phyloP scores from a whole-genome alignment of 1,140 invertebrate genomes.

The Dysdera silvatica region DNA sequence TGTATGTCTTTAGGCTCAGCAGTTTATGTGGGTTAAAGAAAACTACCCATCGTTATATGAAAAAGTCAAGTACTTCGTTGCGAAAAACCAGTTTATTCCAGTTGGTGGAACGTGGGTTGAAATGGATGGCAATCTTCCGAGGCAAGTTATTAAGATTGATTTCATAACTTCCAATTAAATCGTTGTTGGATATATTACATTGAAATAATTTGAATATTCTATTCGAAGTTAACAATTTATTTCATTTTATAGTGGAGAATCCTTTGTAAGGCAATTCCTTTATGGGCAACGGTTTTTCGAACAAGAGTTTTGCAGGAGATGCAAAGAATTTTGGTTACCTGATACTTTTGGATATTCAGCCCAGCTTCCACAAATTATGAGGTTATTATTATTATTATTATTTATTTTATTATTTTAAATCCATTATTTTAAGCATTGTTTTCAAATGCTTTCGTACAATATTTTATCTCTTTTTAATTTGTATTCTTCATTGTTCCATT shows the following conservation, averaged over 20 bases:
- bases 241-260: constrained; percentile 46
- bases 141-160: too few species aligned
- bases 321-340: constrained; percentile 52
- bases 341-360: constrained; percentile 55
- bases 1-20: constrained; percentile 47
- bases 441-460: neutral
- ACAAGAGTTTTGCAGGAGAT: constrained; percentile 47
- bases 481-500: neutral
- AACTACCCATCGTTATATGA: constrained; percentile 47
- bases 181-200: neutral
- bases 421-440: neutral
- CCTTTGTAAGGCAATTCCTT: constrained; percentile 51
- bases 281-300: constrained; percentile 51
- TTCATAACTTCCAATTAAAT: too few species aligned
- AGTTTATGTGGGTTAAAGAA: constrained; percentile 51
- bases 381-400: constrained; percentile 25
- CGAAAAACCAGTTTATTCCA: constrained; percentile 47
- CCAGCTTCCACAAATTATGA: constrained; percentile 52
- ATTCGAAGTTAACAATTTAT: neutral
- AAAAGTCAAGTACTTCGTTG: constrained; percentile 44
- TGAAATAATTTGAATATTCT: neutral
- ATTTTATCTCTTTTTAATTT: neutral
- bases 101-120: constrained; percentile 53
- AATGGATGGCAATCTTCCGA: constrained; percentile 46
- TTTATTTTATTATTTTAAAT: neutral